These are phyloP conservation scores for Torymus tubicola DNA, from an alignment of 2,888 invertebrate species.

Conservation along the genomic window DNA sequence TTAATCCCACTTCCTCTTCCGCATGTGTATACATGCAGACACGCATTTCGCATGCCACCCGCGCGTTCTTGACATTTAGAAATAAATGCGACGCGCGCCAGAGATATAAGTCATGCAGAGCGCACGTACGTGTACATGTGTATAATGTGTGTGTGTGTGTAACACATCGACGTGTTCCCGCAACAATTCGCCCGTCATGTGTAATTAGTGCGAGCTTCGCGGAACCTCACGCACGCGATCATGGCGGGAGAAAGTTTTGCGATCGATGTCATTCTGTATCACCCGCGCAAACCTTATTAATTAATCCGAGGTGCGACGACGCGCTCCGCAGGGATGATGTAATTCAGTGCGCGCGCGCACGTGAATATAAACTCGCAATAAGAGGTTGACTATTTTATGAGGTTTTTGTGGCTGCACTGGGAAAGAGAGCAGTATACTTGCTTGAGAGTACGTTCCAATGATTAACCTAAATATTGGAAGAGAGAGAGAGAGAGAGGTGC, in stretches of 20 bases:
- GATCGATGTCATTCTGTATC: slow-evolving; percentile 18
- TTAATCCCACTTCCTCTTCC: too few relatives aligned
- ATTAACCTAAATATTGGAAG: slow-evolving; percentile 33
- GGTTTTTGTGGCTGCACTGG: neutral
- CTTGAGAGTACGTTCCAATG: neutral
- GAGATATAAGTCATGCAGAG: neutral
- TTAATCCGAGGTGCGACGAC: neutral
- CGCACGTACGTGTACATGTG: too few relatives aligned
- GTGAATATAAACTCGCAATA: neutral
- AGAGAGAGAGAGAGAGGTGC: neutral
- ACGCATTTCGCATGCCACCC: neutral
- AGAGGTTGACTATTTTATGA: neutral
- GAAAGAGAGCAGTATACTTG: neutral
- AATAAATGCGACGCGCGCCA: neutral
- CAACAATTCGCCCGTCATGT: slow-evolving; percentile 14
- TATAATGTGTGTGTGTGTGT: too few relatives aligned
- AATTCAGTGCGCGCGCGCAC: too few relatives aligned
- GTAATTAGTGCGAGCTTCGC: slow-evolving; percentile 30
- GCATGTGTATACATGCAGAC: too few relatives aligned
- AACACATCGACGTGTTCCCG: neutral
- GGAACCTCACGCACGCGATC: neutral
- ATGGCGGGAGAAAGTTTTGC: slow-evolving; percentile 31
- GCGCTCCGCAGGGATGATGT: too few relatives aligned
- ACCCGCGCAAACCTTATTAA: slow-evolving; percentile 17
- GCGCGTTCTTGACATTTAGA: neutral